Evolutionary conservation across 2,888 invertebrate genomes (phyloP).

Genomic region (Tineola bisselliella): DNA sequence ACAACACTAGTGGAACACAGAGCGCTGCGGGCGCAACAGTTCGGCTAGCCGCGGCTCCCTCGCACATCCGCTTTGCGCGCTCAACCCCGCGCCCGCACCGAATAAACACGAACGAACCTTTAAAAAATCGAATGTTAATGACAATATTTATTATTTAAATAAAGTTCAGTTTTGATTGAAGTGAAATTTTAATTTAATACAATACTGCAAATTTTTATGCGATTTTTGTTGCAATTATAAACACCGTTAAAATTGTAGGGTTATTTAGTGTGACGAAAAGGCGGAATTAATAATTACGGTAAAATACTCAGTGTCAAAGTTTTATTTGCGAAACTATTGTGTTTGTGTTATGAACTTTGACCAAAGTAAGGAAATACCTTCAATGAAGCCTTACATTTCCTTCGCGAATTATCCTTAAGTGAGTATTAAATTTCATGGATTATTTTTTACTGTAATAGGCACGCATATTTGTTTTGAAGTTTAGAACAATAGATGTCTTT

Average conservation of each 20-base stretch:
- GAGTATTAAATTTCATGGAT: slow-evolving; percentile 26
- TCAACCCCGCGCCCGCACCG: slow-evolving; percentile 42
- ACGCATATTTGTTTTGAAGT: too few relatives aligned
- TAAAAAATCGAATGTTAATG: neutral
- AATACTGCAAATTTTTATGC: too few relatives aligned
- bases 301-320: slow-evolving; percentile 1
- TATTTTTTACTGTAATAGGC: neutral
- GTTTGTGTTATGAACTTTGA: slow-evolving; percentile 18
- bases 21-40: slow-evolving; percentile 29
- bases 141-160: neutral
- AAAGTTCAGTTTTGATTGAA: neutral
- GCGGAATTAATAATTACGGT: slow-evolving; percentile 1
- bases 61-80: slow-evolving; percentile 62
- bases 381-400: slow-evolving; percentile 30
- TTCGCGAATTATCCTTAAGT: slow-evolving; percentile 20
- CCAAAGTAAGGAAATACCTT: slow-evolving; percentile 20
- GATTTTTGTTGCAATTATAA: slow-evolving; percentile 15
- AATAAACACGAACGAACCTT: neutral
- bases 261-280: slow-evolving; percentile 19
- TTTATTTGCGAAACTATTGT: slow-evolving; percentile 1
- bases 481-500: too few relatives aligned
- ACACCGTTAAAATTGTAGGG: neutral
- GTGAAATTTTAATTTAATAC: too few relatives aligned
- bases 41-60: slow-evolving; percentile 44
- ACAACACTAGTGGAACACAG: slow-evolving; percentile 35